Evolutionary conservation across 1,140 invertebrate species (phyloP).

Genomic region (Brachionus koreanus): DNA sequence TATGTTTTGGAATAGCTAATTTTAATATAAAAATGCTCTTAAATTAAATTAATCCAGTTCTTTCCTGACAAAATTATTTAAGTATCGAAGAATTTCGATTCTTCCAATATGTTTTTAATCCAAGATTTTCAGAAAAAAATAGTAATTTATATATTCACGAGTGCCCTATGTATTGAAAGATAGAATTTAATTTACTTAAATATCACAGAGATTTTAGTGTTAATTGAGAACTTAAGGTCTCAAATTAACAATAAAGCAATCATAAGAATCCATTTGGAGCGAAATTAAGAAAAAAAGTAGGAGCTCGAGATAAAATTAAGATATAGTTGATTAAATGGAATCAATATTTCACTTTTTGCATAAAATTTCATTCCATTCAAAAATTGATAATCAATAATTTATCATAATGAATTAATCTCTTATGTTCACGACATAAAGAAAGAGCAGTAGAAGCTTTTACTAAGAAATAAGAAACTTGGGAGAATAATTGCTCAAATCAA

Average conservation of each 20-base stretch:
- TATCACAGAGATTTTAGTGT: not conserved
- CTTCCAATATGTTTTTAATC: not conserved
- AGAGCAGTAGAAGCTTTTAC: not conserved
- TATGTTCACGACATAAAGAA: not conserved
- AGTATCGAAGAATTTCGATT: not conserved
- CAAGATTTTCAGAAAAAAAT: not conserved
- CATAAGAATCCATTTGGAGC: not conserved
- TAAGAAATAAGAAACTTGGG: not conserved
- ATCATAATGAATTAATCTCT: conserved; percentile 4
- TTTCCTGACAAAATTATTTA: not conserved
- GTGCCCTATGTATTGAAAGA: not conserved
- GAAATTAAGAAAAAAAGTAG: not conserved
- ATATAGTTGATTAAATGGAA: not conserved
- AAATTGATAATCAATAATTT: not conserved
- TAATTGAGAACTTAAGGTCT: not conserved
- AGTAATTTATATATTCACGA: not conserved
- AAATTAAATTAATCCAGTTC: not conserved
- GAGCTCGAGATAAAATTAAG: not conserved
- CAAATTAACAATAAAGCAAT: not conserved
- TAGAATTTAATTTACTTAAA: not conserved
- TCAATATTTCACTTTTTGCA: not conserved
- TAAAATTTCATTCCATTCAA: not conserved
- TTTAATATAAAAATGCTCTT: no score
- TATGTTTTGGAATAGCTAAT: no score
- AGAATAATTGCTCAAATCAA: conserved; percentile 2